These are phyloP conservation scores for Galerucella pusilla DNA, from an alignment of 2,888 invertebrate species.

Conservation along the genomic window DNA sequence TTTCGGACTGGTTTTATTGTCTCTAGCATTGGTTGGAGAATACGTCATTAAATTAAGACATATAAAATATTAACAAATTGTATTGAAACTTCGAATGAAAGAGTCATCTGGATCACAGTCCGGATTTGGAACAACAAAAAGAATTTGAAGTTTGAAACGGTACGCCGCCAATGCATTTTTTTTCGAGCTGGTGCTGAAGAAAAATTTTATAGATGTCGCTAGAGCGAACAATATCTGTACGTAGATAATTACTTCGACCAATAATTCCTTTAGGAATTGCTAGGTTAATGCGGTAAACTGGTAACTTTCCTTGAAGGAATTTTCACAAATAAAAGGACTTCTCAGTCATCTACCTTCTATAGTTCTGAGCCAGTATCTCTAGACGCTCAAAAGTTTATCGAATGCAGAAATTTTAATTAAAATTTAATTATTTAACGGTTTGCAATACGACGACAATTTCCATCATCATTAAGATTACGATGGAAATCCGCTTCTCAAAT, in stretches of 20 bases:
- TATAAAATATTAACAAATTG: no score
- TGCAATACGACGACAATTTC: neutral
- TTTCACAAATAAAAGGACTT: neutral
- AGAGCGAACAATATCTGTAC: no score
- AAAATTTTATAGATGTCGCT: no score
- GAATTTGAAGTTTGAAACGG: no score
- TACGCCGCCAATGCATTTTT: no score
- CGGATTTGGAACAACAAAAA: no score
- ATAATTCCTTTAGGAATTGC: neutral
- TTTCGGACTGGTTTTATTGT: no score
- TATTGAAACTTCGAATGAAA: no score
- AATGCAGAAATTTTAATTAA: neutral
- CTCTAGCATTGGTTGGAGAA: no score
- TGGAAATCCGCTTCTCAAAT: neutral
- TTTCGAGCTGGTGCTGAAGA: no score
- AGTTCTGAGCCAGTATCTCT: neutral
- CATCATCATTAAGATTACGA: neutral
- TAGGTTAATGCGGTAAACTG: neutral
- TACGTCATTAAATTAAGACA: no score
- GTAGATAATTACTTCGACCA: neutral
- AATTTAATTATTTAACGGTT: neutral
- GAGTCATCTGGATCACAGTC: no score
- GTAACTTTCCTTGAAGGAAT: neutral
- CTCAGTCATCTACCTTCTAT: neutral
- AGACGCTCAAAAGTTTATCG: neutral